Conservation (phyloP, 2,888 invertebrate species). For the Sinohyriopsis cumingii region DNA sequence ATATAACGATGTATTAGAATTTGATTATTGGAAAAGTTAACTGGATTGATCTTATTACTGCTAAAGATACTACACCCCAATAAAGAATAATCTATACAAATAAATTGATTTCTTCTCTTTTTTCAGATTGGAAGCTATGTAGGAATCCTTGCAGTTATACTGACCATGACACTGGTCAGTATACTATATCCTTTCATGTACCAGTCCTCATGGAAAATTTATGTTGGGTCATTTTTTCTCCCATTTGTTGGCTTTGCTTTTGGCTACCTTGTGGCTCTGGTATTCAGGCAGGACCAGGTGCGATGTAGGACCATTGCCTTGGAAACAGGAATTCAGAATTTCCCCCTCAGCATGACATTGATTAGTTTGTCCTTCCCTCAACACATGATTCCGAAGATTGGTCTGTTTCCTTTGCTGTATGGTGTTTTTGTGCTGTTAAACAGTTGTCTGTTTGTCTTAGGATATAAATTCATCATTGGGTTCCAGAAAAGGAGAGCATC, state of each 20-base stretch:
- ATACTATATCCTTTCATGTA: constrained; percentile 62
- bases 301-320: constrained; percentile 59
- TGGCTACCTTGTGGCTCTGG: constrained; percentile 50
- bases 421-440: constrained; percentile 35
- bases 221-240: constrained; percentile 51
- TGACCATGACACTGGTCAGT: constrained; percentile 56
- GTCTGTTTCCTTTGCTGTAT: constrained; percentile 41
- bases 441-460: constrained; percentile 32
- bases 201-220: constrained; percentile 53
- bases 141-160: constrained; percentile 56
- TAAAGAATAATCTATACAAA: no score
- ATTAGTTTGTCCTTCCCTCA: constrained; percentile 54
- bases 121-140: constrained; percentile 60
- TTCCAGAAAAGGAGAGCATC: constrained; percentile 1
- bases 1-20: no score
- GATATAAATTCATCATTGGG: constrained; percentile 17
- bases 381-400: constrained; percentile 30
- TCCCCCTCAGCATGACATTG: constrained; percentile 62
- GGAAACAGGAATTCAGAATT: constrained; percentile 65
- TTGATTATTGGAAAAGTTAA: no score
- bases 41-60: no score
- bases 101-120: constrained; percentile 4
- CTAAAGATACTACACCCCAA: no score
- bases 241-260: constrained; percentile 55
- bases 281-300: constrained; percentile 42